A percentile compares a stretch with the other conserved stretches of the same genome.
phyloP scores from a whole-genome alignment of 1,140 invertebrate genomes.

The Sitobion miscanthi region DNA sequence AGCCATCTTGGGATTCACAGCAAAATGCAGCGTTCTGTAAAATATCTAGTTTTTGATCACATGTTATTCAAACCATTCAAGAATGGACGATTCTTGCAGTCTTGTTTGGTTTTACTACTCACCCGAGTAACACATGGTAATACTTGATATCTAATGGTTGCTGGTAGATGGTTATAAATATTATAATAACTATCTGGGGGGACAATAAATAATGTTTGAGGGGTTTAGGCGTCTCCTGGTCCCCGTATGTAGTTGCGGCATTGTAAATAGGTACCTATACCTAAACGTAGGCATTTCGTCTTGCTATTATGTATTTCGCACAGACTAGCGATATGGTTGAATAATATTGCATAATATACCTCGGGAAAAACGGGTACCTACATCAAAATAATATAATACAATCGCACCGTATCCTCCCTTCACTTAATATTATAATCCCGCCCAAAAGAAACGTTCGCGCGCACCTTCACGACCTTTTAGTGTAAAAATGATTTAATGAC shows the following conservation, averaged over 20 bases:
- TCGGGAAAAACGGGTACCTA: not conserved
- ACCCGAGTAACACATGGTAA: no score
- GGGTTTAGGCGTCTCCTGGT: not conserved
- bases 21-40: no score
- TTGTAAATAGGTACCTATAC: no score
- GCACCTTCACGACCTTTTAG: not conserved
- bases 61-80: no score
- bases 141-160: no score
- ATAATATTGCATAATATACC: not conserved
- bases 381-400: not conserved
- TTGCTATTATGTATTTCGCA: not conserved
- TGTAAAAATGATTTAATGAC: not conserved
- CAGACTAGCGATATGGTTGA: not conserved
- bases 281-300: not conserved
- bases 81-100: no score
- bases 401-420: not conserved
- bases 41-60: no score
- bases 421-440: not conserved
- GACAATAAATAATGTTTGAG: not conserved
- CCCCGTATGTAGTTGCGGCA: no score
- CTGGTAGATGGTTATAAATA: no score
- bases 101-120: no score
- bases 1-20: no score
- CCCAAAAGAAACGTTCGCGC: not conserved
- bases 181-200: no score